Conservation (phyloP, 2,797 vertebrate species). For the Sebastes itinus region DNA sequence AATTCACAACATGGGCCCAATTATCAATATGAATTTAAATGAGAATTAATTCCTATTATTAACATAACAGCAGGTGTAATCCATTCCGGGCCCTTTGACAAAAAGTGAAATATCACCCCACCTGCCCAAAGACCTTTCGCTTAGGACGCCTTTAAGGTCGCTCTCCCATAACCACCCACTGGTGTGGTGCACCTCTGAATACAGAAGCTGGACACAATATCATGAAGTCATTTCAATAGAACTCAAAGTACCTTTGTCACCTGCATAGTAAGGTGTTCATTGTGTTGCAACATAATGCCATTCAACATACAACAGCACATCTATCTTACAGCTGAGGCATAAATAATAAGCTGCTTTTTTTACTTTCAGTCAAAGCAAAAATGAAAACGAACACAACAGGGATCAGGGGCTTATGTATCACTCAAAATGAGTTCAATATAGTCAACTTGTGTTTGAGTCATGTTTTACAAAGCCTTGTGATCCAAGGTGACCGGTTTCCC, state of each 20-base stretch:
- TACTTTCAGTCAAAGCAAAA: not conserved
- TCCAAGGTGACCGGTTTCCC: not conserved
- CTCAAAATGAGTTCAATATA: not conserved
- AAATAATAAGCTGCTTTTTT: not conserved
- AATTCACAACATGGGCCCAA: constrained; percentile 39
- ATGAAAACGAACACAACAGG: not conserved
- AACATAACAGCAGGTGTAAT: constrained; percentile 46
- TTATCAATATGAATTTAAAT: constrained; percentile 50
- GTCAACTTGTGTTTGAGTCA: not conserved
- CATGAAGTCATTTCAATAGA: not conserved
- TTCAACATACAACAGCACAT: not conserved
- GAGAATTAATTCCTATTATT: constrained; percentile 40
- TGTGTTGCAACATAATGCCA: not conserved
- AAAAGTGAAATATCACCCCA: constrained; percentile 40
- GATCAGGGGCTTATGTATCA: not conserved
- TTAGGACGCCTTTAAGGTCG: constrained; percentile 14
- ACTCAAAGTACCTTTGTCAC: not conserved
- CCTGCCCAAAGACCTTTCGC: constrained; percentile 35
- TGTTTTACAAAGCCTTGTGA: not conserved
- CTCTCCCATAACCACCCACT: not conserved
- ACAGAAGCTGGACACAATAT: constrained; percentile 19
- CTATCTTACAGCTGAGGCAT: not conserved
- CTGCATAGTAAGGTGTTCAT: not conserved
- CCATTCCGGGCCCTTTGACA: constrained; percentile 7
- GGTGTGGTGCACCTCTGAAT: constrained; percentile 6